These are phyloP conservation scores for Coendou prehensilis DNA, from an alignment of 2,797 vertebrate genomes.

Conservation along the genomic window DNA sequence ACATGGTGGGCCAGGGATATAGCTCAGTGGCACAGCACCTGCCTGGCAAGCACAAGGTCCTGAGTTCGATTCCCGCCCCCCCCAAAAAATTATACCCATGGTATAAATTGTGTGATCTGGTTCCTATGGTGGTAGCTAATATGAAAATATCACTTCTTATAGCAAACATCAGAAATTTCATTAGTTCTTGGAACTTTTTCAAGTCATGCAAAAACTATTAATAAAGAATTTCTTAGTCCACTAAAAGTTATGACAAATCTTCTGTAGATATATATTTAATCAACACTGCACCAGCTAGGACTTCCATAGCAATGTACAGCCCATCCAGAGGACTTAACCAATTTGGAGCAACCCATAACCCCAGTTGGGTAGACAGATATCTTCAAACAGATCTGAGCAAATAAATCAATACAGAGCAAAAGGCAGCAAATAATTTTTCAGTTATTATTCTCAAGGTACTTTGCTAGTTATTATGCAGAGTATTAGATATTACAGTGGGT, in stretches of 20 bases:
- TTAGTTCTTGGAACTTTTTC: background rate
- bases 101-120: background rate
- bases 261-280: background rate
- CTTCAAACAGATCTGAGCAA: background rate
- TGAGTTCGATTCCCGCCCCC: too few relatives aligned
- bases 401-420: conserved; percentile 14
- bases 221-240: background rate
- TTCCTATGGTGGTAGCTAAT: background rate
- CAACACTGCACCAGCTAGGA: background rate
- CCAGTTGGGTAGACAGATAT: background rate
- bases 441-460: background rate
- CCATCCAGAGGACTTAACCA: background rate
- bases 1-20: background rate
- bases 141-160: background rate
- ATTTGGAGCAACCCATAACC: background rate
- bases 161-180: background rate
- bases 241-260: conserved; percentile 10
- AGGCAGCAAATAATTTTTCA: background rate
- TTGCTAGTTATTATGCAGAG: background rate
- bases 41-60: too few relatives aligned
- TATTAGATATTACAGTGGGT: background rate
- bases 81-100: too few relatives aligned
- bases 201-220: background rate
- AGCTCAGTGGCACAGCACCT: too few relatives aligned
- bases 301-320: background rate